Base-by-base conservation (phyloP, 2,888 invertebrate genomes). In the Ceratothoa steindachneri region DNA sequence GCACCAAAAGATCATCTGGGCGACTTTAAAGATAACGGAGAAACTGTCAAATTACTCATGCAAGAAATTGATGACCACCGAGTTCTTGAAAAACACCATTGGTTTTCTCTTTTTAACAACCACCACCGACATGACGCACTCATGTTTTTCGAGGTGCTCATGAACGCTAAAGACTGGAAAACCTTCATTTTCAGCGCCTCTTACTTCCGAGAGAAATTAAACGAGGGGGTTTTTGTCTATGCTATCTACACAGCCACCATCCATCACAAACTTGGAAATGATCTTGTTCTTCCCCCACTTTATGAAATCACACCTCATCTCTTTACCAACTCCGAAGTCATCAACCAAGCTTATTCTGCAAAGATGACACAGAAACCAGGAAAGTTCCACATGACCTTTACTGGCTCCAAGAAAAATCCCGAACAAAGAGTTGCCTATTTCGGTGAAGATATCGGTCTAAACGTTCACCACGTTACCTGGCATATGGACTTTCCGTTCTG, bases 391-490 rank as follows among this genome's bases (percentile, higher is more conserved):
- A 81, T 81, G 80, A 81, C 82, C 74, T 82, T 82, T 70, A 82
- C 83, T 29, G 82, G 82, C 41, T 82, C 82, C 30, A 77, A 81
- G 69, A 71, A 87, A 28, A 87, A 88, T 81, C 82, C 87, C 1
- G 89, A 90, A 77, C 86, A 87, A 72, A 87, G 86, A 74, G 81
- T 91, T 71, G 86, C 88, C 60, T 91, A 91, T 84, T 89, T 90
- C 84, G 89, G 89, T 22, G 90, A 92, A 82, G 92, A 93, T 83
- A 85, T 89, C 72, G 89, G 87, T 71, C 85, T 90, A 68, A 90
- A 90, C 84, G 82, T 87, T 0, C 88, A 87, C 82, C 90, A 90
- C 85, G 88, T 77, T 15, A 66, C 66, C 15, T 77, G 77, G 77
- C 77, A 75, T 29, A 67, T 77, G 75, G 72, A 77, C 24, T 77